Base-by-base conservation (phyloP, 2,888 invertebrate species). In the Eugnorisma glareosa region DNA sequence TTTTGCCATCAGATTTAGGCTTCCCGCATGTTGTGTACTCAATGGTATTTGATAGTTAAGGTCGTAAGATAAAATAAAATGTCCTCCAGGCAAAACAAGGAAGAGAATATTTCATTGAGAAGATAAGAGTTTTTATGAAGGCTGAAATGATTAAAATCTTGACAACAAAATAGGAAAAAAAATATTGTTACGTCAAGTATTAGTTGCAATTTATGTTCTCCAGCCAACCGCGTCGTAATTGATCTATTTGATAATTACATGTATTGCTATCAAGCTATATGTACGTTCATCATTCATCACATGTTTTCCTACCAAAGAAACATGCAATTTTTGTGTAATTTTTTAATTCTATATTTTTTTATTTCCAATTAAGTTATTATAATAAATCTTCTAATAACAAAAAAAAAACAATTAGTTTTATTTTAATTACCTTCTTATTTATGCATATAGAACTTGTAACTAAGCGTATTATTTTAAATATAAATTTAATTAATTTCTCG, bases 211-310 rank as follows among this genome's bases (percentile, higher is more conserved):
- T 79, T 57, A 83, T 64, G 48, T 59, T 72, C 28, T 72, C 48
- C 68, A 84, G 35, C 71, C 73, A 74, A 75, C 64, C 73, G 67
- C 35, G 35, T 71, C 67, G 67, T 73, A 67, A 85, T 77, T 73
- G 54, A 79, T 84, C 73, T 75, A 72, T 83, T 83, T 76, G 68
- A 73, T 86, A 83, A 84, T 86, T 76, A 67, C 66, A 83, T 64
- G 73, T 70, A 70, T 82, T 63, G 35, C 57, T 69, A 83, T 80
- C 75, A 76, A 75, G 10, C 43, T 73, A 11, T 51, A 63, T 59
- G 37, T 61, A 57, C 40, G 48, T 67, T 70, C 31, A 81, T 81
- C 40, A 43, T 51, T 73, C 35, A 35, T 51, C 74, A 81, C 28
- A 28, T 51, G 43, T 70, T 70, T 69, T 66, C 35, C 35, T 45